Percentiles rank a stretch among this genome's conserved stretches.
phyloP scores from a whole-genome alignment of 2,113 vertebrate genomes.

The Aspiorhynchus laticeps region DNA sequence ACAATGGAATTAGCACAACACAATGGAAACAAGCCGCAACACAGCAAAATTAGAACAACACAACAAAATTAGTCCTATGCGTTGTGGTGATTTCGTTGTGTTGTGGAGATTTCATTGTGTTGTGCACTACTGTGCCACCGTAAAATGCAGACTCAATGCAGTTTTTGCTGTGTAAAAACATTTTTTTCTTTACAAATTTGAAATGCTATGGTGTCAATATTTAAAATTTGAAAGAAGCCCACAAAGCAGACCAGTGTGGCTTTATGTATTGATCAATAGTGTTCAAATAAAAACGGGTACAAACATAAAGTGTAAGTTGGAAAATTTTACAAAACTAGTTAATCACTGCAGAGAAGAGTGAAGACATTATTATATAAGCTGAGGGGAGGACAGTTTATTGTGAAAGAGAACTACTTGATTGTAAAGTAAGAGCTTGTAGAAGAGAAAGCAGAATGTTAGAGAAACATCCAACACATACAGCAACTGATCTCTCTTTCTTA shows the following conservation, averaged over 20 bases:
- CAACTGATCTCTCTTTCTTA: not conserved
- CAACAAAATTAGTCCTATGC: too few relatives aligned
- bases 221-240: not conserved
- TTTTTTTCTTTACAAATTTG: not conserved
- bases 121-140: too few relatives aligned
- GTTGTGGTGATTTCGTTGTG: too few relatives aligned
- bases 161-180: not conserved
- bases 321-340: not conserved
- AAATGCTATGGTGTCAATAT: not conserved
- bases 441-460: not conserved
- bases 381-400: not conserved
- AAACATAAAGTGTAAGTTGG: not conserved
- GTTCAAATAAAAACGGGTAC: not conserved
- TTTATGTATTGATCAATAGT: conserved; percentile 29
- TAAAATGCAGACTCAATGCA: too few relatives aligned
- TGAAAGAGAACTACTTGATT: not conserved
- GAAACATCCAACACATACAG: not conserved
- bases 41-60: too few relatives aligned
- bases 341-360: not conserved
- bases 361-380: not conserved
- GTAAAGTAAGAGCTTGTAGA: not conserved
- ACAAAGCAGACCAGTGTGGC: not conserved
- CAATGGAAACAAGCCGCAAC: too few relatives aligned
- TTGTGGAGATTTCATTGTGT: too few relatives aligned
- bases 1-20: too few relatives aligned